Base-by-base conservation (phyloP, 2,888 invertebrate genomes). In the Slavum lentiscoides region DNA sequence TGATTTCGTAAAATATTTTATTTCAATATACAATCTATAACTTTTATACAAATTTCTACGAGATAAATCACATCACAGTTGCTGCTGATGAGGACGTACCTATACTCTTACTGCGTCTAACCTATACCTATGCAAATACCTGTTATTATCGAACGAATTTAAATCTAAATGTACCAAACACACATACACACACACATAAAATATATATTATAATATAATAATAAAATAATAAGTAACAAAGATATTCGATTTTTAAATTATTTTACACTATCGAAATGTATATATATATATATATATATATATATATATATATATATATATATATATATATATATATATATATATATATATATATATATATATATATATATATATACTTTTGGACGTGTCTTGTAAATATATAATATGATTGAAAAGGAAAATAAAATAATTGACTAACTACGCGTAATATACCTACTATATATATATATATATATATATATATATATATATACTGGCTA, bases 21-120 rank as follows among this genome's bases (percentile, higher is more conserved):
- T 39, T 19, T 64, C 58, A 66, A 64, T 58, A 64, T 70, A 70
- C 70, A 77, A 70, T 77, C 30, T 30, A 59, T 69, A 76, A 55
- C 17, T 53, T 69, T 77, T 77, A 77, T 77, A 77, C 77, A 77
- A 49, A 55, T 77, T 70, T 55, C 61, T 77, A 77, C 62, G 77
- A 76, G 77, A 77, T 77, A 77, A 77, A 70, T 77, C 77, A 39
- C 77, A 77, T 77, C 77, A 77, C 70, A 77, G 77, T 77, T 64
- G 70, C 61, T 62, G 77, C 77, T 39, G 77, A 77, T 77, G 77
- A 77, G 77, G 30, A 30, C 53, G 69, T 70, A 68, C 30, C 30
- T 69, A 69, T 37, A 64, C 9, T 23, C 30, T 23, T 67, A 58
- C 67, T 30, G 30, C 39, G 19, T 39, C 21, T 49, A 64, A 53